Evolutionary conservation across 1,140 invertebrate genomes (phyloP).

Genomic region (Drosophila kikkawai): DNA sequence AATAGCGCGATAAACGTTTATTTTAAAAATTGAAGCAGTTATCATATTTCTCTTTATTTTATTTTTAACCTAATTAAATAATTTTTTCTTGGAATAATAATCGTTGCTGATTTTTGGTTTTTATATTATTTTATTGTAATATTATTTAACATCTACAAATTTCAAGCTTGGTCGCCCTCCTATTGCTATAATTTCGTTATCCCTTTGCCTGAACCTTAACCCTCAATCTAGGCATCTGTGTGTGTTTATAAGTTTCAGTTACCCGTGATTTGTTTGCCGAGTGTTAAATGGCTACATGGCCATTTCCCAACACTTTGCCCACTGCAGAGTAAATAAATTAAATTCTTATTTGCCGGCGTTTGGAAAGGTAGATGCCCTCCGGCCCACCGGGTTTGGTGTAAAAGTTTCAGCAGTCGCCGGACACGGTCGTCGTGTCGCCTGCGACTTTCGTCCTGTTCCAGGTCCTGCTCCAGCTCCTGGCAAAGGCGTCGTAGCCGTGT

Average conservation of each 20-base stretch:
- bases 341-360: slow-evolving; percentile 62
- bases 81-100: too few species aligned
- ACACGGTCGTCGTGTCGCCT: slow-evolving; percentile 44
- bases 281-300: slow-evolving; percentile 70
- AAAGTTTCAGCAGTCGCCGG: slow-evolving; percentile 61
- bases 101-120: too few species aligned
- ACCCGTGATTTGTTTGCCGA: slow-evolving; percentile 63
- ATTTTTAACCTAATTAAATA: too few species aligned
- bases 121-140: background rate
- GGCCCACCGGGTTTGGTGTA: slow-evolving; percentile 11
- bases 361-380: background rate
- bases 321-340: slow-evolving; percentile 79
- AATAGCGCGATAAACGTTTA: background rate
- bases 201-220: background rate
- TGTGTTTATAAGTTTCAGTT: slow-evolving; percentile 53
- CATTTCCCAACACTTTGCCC: slow-evolving; percentile 64
- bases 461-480: slow-evolving; percentile 9
- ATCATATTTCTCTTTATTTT: too few species aligned
- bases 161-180: too few species aligned
- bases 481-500: slow-evolving; percentile 32
- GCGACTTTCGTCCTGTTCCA: slow-evolving; percentile 14
- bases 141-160: too few species aligned
- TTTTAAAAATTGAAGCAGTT: too few species aligned
- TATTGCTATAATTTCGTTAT: slow-evolving; percentile 1
- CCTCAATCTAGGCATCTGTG: slow-evolving; percentile 3